These are phyloP conservation scores for Drosophila anomelani DNA, from an alignment of 2,888 invertebrate species.

Conservation along the genomic window DNA sequence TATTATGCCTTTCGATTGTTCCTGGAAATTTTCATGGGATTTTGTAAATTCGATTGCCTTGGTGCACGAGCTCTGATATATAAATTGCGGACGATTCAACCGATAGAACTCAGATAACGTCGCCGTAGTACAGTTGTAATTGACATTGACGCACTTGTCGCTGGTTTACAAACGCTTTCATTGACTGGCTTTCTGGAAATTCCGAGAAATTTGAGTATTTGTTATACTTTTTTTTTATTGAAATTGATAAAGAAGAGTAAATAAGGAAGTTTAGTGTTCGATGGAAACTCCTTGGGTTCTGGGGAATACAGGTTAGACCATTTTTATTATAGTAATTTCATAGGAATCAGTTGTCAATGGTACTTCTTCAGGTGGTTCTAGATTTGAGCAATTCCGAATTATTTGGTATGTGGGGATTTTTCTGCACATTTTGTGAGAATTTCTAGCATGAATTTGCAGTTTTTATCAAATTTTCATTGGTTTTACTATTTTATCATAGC, in stretches of 20 bases:
- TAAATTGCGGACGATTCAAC: neutral
- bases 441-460: neutral
- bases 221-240: neutral
- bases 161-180: slow-evolving; percentile 3
- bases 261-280: slow-evolving; percentile 3
- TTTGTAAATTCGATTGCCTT: slow-evolving; percentile 35
- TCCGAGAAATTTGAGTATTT: neutral
- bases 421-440: neutral
- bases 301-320: neutral
- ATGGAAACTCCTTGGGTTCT: neutral
- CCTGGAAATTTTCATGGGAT: slow-evolving; percentile 33
- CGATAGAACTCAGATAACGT: slow-evolving; percentile 22
- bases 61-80: slow-evolving; percentile 2
- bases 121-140: slow-evolving; percentile 16
- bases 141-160: slow-evolving; percentile 26
- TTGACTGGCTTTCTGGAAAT: slow-evolving; percentile 14
- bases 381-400: neutral
- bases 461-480: neutral
- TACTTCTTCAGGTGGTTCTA: neutral
- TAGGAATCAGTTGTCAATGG: neutral
- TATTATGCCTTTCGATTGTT: slow-evolving; percentile 46
- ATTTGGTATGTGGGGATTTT: neutral
- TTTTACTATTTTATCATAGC: neutral
- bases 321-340: neutral
- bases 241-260: slow-evolving; percentile 15